Conservation (phyloP, 2,888 invertebrate genomes). For the Pollenia griseotomentosa region DNA sequence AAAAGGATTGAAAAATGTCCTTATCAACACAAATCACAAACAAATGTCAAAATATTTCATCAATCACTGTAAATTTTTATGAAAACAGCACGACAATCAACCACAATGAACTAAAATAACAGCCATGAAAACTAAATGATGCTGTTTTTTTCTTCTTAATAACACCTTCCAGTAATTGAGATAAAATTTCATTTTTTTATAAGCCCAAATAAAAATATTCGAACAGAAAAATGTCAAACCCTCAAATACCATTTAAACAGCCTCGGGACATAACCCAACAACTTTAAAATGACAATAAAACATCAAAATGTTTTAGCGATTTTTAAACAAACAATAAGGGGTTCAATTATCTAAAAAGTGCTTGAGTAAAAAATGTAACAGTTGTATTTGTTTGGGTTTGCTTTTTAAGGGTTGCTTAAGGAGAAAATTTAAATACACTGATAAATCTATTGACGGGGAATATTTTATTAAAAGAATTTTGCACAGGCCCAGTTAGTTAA, state of each 20-base stretch:
- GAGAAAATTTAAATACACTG: background rate
- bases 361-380: constrained; percentile 32
- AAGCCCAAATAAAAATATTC: background rate
- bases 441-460: background rate
- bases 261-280: constrained; percentile 21
- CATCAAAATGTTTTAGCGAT: constrained; percentile 54
- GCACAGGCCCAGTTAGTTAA: too few relatives aligned
- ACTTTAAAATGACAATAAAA: constrained; percentile 55
- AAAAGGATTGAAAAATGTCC: constrained; percentile 27
- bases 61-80: constrained; percentile 53
- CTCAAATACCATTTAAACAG: constrained; percentile 42
- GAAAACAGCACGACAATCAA: constrained; percentile 9
- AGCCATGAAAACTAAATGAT: constrained; percentile 38
- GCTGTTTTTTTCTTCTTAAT: constrained; percentile 53
- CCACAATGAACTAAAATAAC: background rate
- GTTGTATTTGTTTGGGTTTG: background rate
- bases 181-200: constrained; percentile 18
- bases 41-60: constrained; percentile 71
- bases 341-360: constrained; percentile 43
- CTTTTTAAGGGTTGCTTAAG: constrained; percentile 27
- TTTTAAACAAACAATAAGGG: constrained; percentile 20
- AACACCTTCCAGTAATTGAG: constrained; percentile 58
- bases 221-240: constrained; percentile 28
- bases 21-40: constrained; percentile 41
- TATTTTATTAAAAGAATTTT: too few relatives aligned